phyloP scores from a whole-genome alignment of 2,888 invertebrate species.

The Ennomos erosarius region DNA sequence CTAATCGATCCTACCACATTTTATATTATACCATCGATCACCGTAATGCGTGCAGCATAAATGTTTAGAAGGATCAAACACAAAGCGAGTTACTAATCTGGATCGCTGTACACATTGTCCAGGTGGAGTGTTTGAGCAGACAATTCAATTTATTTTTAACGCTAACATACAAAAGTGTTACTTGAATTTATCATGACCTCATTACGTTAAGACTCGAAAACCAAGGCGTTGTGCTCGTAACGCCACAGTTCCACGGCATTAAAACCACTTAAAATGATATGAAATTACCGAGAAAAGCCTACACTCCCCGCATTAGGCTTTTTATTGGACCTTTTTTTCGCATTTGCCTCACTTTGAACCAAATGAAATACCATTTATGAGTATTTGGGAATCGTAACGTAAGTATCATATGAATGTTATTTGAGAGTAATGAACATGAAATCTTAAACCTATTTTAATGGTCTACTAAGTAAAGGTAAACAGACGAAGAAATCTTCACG shows the following conservation, averaged over 20 bases:
- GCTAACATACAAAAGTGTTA: slow-evolving; percentile 12
- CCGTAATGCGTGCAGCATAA: slow-evolving; percentile 27
- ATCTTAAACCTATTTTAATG: neutral
- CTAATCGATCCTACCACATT: slow-evolving; percentile 9
- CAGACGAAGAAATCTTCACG: slow-evolving; percentile 1
- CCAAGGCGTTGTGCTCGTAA: slow-evolving; percentile 8
- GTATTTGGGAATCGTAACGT: neutral
- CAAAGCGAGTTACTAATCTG: slow-evolving; percentile 2
- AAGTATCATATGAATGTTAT: neutral
- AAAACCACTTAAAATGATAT: slow-evolving; percentile 36
- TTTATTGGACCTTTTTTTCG: slow-evolving; percentile 19
- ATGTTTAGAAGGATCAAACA: slow-evolving; percentile 30
- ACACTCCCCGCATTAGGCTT: slow-evolving; percentile 19
- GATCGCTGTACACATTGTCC: slow-evolving; percentile 8
- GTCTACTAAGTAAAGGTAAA: slow-evolving; percentile 3
- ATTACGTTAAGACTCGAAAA: slow-evolving; percentile 11
- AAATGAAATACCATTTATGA: slow-evolving; percentile 12
- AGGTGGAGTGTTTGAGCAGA: slow-evolving; percentile 10
- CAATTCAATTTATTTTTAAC: slow-evolving; percentile 23
- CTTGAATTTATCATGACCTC: slow-evolving; percentile 5
- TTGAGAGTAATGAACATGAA: slow-evolving; percentile 1
- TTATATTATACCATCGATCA: slow-evolving; percentile 28
- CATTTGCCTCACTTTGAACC: slow-evolving; percentile 6
- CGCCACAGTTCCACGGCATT: slow-evolving; percentile 24
- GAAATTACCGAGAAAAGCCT: slow-evolving; percentile 30